These are phyloP conservation scores for Carapus acus DNA, from an alignment of 2,797 vertebrate genomes.

Conservation along the genomic window DNA sequence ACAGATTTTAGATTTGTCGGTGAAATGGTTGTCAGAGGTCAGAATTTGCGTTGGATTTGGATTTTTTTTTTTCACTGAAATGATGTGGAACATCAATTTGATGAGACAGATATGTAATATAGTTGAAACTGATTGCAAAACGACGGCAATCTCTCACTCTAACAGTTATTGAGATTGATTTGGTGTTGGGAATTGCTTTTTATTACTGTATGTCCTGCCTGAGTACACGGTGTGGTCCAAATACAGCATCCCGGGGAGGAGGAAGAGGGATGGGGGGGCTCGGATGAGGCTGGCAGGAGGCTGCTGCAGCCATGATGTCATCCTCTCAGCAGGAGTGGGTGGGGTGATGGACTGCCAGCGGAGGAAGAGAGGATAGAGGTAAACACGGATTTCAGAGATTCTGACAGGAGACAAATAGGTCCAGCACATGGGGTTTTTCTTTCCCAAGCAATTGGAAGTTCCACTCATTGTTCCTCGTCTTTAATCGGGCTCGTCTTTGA, in stretches of 20 bases:
- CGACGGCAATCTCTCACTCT: background rate
- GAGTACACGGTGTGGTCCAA: constrained; percentile 19
- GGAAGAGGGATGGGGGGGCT: constrained; percentile 9
- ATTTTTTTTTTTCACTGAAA: background rate
- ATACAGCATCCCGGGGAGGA: constrained; percentile 24
- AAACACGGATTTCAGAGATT: constrained; percentile 30
- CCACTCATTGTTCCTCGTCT: too few species aligned
- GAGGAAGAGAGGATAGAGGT: constrained; percentile 18
- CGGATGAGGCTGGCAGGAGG: constrained; percentile 54
- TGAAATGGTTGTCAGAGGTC: constrained; percentile 10
- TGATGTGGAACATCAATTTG: background rate
- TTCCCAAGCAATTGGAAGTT: too few species aligned
- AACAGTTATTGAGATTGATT: background rate
- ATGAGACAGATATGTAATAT: background rate
- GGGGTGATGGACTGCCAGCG: constrained; percentile 40
- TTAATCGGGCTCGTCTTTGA: too few species aligned
- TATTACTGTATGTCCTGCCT: background rate
- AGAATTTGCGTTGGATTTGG: background rate
- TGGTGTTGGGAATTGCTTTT: background rate
- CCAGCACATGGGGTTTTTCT: too few species aligned
- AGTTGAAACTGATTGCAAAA: background rate
- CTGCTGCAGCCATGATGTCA: constrained; percentile 77
- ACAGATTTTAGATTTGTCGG: constrained; percentile 10
- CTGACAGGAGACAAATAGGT: constrained; percentile 12
- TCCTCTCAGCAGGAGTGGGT: constrained; percentile 50